These are phyloP conservation scores for Metopolophium dirhodum DNA, from an alignment of 1,140 invertebrate species.

Conservation along the genomic window DNA sequence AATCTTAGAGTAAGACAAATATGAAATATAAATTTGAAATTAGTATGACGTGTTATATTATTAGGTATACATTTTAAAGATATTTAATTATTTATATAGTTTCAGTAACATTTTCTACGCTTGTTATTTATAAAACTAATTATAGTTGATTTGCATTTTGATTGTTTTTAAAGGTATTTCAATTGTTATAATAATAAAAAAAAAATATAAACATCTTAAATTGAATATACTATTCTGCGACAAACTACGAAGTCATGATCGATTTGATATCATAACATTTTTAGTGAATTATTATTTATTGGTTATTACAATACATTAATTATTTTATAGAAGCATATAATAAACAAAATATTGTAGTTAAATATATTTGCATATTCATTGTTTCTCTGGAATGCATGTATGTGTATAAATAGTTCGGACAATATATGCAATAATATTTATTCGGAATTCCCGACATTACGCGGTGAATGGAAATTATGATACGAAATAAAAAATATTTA, in stretches of 20 bases:
- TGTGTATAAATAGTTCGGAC: not conserved
- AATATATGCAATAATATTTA: not conserved
- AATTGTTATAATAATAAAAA: not conserved
- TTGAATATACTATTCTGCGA: not conserved
- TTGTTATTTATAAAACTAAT: not conserved
- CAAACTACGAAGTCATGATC: not conserved
- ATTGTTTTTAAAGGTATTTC: not conserved
- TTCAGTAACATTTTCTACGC: not conserved
- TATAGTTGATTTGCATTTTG: not conserved
- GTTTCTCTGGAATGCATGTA: not conserved
- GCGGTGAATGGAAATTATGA: not conserved
- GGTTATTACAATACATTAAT: not conserved
- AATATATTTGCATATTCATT: not conserved
- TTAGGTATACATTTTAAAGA: too few species aligned
- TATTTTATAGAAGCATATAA: not conserved
- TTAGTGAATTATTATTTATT: not conserved
- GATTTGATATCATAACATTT: not conserved
- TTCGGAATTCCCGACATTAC: not conserved
- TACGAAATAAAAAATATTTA: not conserved
- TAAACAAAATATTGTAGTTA: not conserved
- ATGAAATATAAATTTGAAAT: too few species aligned
- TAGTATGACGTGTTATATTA: too few species aligned
- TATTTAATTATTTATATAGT: not conserved
- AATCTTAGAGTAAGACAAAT: not conserved
- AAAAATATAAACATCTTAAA: not conserved